Percentiles rank a stretch among this genome's conserved stretches.
Conservation (phyloP, 2,888 invertebrate genomes). For the Eudemis profundana region DNA sequence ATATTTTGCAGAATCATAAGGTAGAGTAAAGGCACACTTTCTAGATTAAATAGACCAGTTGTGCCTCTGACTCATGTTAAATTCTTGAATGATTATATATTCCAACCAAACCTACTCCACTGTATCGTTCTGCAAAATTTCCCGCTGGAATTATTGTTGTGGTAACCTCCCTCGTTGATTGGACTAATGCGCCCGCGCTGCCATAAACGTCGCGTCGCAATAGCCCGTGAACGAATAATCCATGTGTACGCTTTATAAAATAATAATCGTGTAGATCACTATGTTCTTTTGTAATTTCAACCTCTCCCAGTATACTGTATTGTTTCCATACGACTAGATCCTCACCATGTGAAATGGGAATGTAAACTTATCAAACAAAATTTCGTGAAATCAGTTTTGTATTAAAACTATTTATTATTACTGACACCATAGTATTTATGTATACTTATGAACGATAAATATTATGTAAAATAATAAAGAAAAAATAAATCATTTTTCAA, state of each 20-base stretch:
- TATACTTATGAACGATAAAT: constrained; percentile 60
- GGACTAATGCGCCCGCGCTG: constrained; percentile 13
- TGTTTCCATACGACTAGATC: constrained; percentile 24
- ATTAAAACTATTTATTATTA: constrained; percentile 54
- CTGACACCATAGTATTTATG: constrained; percentile 58
- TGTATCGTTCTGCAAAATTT: constrained; percentile 23
- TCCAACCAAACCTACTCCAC: not conserved
- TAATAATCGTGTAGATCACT: constrained; percentile 37
- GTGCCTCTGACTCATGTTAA: constrained; percentile 27
- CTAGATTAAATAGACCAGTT: constrained; percentile 29
- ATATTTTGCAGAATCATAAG: constrained; percentile 26
- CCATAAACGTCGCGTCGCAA: constrained; percentile 22
- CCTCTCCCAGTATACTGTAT: constrained; percentile 22
- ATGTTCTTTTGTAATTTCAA: constrained; percentile 28
- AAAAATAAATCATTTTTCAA: constrained; percentile 65
- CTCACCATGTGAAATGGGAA: constrained; percentile 42
- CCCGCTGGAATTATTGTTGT: not conserved
- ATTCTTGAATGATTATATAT: constrained; percentile 13
- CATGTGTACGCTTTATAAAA: constrained; percentile 44
- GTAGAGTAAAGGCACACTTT: constrained; percentile 7
- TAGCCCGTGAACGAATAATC: constrained; percentile 41
- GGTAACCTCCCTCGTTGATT: constrained; percentile 1
- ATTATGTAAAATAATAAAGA: constrained; percentile 59
- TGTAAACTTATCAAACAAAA: constrained; percentile 47
- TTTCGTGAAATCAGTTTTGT: constrained; percentile 51